phyloP scores from a whole-genome alignment of 2,888 invertebrate genomes.

The Sarcophaga subvicina region DNA sequence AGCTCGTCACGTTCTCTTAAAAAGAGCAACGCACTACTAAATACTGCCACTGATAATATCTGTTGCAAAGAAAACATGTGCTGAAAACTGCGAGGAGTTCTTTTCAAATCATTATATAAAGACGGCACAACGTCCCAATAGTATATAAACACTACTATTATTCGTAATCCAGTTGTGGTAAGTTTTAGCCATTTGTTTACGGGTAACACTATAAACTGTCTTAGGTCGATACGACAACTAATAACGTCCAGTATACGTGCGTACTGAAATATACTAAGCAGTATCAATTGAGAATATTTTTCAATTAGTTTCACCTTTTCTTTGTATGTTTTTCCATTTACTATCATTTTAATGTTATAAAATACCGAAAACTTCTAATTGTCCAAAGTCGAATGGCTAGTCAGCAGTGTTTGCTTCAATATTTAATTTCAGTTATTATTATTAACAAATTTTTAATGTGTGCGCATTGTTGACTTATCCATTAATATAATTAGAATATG shows the following conservation, averaged over 20 bases:
- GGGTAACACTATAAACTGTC: slow-evolving; percentile 61
- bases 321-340: slow-evolving; percentile 61
- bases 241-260: slow-evolving; percentile 73
- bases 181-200: slow-evolving; percentile 64
- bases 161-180: slow-evolving; percentile 69
- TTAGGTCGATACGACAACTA: slow-evolving; percentile 68
- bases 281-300: slow-evolving; percentile 68
- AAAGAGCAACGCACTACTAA: slow-evolving; percentile 73
- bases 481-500: neutral
- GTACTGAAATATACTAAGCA: slow-evolving; percentile 70
- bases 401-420: neutral
- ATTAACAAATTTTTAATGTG: neutral
- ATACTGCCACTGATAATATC: slow-evolving; percentile 71
- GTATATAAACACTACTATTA: slow-evolving; percentile 70
- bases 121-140: slow-evolving; percentile 69
- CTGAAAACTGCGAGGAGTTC: slow-evolving; percentile 63
- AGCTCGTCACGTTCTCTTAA: slow-evolving; percentile 71
- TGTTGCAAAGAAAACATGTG: slow-evolving; percentile 71
- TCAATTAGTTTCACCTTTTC: slow-evolving; percentile 67
- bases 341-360: slow-evolving; percentile 9
- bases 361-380: neutral
- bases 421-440: neutral
- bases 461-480: neutral
- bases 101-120: slow-evolving; percentile 53
- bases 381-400: neutral